These are phyloP conservation scores for Theocolax elegans DNA, from an alignment of 1,140 invertebrate genomes.

Conservation along the genomic window DNA sequence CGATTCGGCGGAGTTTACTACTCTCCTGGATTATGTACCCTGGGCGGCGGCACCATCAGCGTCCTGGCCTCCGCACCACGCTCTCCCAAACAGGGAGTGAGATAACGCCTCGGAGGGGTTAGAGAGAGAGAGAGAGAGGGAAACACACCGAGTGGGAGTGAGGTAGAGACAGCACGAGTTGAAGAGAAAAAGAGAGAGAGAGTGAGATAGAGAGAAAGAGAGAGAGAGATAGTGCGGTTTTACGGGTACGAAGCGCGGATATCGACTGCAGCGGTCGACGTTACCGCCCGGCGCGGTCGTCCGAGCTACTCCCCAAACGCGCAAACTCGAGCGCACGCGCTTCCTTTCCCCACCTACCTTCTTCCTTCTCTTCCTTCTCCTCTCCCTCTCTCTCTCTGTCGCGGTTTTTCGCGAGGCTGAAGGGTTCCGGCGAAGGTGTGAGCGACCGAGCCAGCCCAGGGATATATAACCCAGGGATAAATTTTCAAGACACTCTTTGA, in stretches of 20 bases:
- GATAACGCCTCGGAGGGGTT: no score
- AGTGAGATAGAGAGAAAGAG: neutral
- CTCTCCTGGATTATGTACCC: no score
- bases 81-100: neutral
- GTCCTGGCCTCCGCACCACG: no score
- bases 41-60: no score
- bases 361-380: neutral
- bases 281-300: slow-evolving; percentile 19
- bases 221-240: neutral
- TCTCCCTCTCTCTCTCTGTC: slow-evolving; percentile 1
- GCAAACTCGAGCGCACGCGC: no score
- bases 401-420: no score
- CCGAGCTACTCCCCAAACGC: no score
- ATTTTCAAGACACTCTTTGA: no score
- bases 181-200: neutral
- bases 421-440: neutral
- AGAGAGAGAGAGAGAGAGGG: neutral
- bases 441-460: neutral
- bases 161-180: neutral
- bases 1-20: no score
- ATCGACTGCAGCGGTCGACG: slow-evolving; percentile 24
- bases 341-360: no score
- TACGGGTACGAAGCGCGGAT: slow-evolving; percentile 30
- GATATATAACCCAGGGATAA: neutral
- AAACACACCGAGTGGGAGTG: neutral